Percentiles rank a stretch among this genome's conserved stretches.
Evolutionary conservation across 2,113 vertebrate genomes (phyloP).

Genomic region (Sorex fumeus): DNA sequence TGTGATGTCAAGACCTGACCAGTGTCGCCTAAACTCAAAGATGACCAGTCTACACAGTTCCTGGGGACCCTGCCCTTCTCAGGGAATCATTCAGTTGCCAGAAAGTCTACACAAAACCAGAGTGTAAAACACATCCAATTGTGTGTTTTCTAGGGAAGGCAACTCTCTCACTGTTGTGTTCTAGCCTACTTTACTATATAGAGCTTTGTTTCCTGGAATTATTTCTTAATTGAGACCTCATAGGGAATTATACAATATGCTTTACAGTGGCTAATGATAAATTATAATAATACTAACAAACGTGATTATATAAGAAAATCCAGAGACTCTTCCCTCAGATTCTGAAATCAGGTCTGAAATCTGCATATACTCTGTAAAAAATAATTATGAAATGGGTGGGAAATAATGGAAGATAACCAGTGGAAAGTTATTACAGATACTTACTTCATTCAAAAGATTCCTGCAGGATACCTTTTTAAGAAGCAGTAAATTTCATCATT

Average conservation of each 20-base stretch:
- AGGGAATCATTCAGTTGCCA: neutral
- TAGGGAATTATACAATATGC: neutral
- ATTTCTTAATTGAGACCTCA: constrained; percentile 4
- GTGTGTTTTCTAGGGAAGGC: neutral
- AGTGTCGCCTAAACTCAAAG: neutral
- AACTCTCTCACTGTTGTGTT: neutral
- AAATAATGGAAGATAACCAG: neutral
- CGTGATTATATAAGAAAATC: neutral
- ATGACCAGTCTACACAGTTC: neutral
- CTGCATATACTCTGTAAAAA: neutral
- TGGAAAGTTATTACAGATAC: neutral
- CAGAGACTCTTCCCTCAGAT: neutral
- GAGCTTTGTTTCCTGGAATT: neutral
- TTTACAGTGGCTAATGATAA: neutral
- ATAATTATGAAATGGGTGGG: neutral
- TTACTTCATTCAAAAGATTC: neutral
- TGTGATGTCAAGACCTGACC: neutral
- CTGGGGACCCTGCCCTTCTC: neutral
- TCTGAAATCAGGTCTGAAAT: neutral
- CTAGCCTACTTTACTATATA: neutral
- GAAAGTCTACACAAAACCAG: neutral
- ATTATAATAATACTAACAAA: neutral
- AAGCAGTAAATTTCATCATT: neutral
- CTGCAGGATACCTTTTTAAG: neutral
- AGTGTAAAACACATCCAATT: neutral